Percentiles rank a stretch among this genome's conserved stretches.
These are phyloP conservation scores for Pholis gunnellus DNA, from an alignment of 2,113 vertebrate species.

Conservation along the genomic window DNA sequence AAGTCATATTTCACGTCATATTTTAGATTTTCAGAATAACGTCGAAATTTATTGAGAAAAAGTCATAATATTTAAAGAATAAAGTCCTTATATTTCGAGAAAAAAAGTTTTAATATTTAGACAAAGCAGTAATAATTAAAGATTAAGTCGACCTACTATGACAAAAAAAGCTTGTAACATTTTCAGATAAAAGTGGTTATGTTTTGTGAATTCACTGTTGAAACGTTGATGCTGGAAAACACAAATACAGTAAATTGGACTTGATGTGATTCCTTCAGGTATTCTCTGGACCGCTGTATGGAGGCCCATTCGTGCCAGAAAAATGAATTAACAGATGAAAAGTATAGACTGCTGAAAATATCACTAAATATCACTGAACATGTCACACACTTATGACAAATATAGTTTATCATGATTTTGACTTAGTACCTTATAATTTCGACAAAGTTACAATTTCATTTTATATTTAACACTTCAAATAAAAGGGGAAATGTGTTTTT, in stretches of 20 bases:
- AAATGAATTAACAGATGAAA: neutral
- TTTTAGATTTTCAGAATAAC: too few species aligned
- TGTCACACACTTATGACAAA: neutral
- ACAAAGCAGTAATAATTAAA: too few species aligned
- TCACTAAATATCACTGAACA: neutral
- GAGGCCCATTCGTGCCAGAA: neutral
- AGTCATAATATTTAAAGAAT: too few species aligned
- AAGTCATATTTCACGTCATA: too few species aligned
- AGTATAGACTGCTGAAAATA: neutral
- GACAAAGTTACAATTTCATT: neutral
- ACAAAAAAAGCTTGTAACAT: too few species aligned
- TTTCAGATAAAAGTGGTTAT: too few species aligned
- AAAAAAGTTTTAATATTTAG: too few species aligned
- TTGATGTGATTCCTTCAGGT: neutral
- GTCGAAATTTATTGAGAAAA: too few species aligned
- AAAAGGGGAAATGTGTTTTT: neutral
- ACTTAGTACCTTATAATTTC: neutral
- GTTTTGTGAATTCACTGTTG: too few species aligned
- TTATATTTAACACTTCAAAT: neutral
- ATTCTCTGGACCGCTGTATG: neutral
- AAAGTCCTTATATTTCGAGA: too few species aligned
- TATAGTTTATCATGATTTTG: neutral
- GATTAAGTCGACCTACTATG: too few species aligned
- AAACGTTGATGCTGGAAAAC: too few species aligned
- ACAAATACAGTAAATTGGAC: neutral